Evolutionary conservation across 2,113 vertebrate species (phyloP).

Genomic region (Strigops habroptila): DNA sequence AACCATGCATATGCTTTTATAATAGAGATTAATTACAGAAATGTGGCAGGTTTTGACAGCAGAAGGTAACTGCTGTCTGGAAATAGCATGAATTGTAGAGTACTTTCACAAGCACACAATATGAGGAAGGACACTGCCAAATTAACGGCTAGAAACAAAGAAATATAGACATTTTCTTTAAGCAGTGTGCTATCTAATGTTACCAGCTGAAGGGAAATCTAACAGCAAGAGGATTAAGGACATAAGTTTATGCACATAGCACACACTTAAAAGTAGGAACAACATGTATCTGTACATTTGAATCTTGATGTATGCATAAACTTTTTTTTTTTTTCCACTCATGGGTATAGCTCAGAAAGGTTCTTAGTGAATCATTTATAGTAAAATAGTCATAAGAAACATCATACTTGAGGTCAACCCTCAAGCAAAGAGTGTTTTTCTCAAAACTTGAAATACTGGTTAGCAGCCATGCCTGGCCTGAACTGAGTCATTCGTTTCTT

Average conservation of each 20-base stretch:
- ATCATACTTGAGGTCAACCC: neutral
- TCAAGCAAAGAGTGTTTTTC: neutral
- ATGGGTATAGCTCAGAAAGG: neutral
- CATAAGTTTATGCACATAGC: neutral
- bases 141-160: slow-evolving; percentile 8
- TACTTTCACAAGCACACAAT: neutral
- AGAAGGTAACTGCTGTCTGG: neutral
- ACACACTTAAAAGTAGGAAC: neutral
- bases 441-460: neutral
- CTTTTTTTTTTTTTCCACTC: neutral
- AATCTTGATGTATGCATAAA: neutral
- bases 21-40: slow-evolving; percentile 41
- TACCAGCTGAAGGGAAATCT: slow-evolving; percentile 41
- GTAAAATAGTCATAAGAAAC: neutral
- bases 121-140: neutral
- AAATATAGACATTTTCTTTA: neutral
- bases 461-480: neutral
- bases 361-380: neutral
- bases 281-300: neutral
- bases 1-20: neutral
- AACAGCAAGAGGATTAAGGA: neutral
- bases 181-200: neutral
- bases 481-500: neutral
- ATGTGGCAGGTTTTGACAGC: neutral
- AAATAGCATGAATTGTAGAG: neutral